These are phyloP conservation scores for Perdita meconis DNA, from an alignment of 2,888 invertebrate species.

Conservation along the genomic window DNA sequence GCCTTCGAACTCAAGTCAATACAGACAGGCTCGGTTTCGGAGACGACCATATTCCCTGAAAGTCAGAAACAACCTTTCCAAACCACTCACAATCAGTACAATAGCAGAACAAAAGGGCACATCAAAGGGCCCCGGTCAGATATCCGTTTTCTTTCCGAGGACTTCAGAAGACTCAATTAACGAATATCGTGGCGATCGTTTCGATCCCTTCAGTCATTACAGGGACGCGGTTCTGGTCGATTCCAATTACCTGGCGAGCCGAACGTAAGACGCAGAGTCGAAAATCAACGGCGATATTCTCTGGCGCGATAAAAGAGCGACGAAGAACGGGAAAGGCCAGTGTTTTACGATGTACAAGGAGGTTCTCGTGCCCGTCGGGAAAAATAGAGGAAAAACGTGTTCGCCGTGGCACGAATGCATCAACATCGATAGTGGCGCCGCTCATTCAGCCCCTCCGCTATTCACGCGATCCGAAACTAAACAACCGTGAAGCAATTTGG, in stretches of 20 bases:
- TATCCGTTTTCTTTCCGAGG: no score
- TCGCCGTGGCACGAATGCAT: slow-evolving; percentile 37
- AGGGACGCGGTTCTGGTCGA: background rate
- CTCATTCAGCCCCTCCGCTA: slow-evolving; percentile 43
- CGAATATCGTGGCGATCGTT: background rate
- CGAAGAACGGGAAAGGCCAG: slow-evolving; percentile 23
- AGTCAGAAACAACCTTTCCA: no score
- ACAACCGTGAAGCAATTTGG: slow-evolving; percentile 72
- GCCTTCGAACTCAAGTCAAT: no score
- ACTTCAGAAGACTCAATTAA: background rate
- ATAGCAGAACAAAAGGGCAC: no score
- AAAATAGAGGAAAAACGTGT: slow-evolving; percentile 47
- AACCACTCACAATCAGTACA: no score
- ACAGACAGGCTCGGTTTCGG: no score
- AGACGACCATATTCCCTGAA: no score
- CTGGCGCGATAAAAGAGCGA: slow-evolving; percentile 11
- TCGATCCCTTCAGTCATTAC: background rate
- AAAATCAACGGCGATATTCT: slow-evolving; percentile 36
- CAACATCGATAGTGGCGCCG: slow-evolving; percentile 49
- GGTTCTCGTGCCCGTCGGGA: slow-evolving; percentile 10
- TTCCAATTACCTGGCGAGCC: slow-evolving; percentile 13
- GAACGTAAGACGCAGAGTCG: slow-evolving; percentile 2
- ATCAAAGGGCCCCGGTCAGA: no score
- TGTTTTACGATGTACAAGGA: slow-evolving; percentile 29
- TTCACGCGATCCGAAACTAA: slow-evolving; percentile 70